Base-by-base conservation (phyloP, 2,888 invertebrate genomes). In the Drosophila kambysellisi region DNA sequence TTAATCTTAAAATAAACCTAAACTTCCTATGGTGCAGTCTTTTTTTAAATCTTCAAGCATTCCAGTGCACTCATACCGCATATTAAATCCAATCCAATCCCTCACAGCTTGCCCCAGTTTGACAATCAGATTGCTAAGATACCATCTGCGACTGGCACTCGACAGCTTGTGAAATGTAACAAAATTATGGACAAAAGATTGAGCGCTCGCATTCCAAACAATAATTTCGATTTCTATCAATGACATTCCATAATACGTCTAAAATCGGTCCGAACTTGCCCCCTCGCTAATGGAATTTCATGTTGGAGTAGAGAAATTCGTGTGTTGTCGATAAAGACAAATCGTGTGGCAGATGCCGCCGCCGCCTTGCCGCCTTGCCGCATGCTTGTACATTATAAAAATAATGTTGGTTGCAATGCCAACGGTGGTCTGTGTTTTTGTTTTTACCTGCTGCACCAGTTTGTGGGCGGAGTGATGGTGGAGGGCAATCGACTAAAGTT, bases 331-430 rank as follows among this genome's bases (percentile, higher is more conserved):
- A 84, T 90, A 80, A 74, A 83, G 70, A 86, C 73, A 88, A 84
- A 81, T 81, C 81, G 89, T 88, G 90, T 83, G 68, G 77, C 70
- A 74, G 76, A 72, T 81, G 73, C 46, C 85, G 70, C 58, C 69
- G 63, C 25, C 25, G 25, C 25, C 84, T 25, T 25, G 73, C 46
- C 85, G 70, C 58, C 69, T 61, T 70, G 64, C 68, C 58, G 83
- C 88, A 78, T 76, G 84, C 90, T 90, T 87, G 79, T 81, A 83
- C 87, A 85, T 89, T 85, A 85, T 90, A 89, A 89, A 25, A 85
- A 90, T 90, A 89, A 87, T 87, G 91, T 73, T 81, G 75, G 88
- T 80, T 89, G 89, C 85, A 89, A 79, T 88, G 73, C 89, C 88
- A 78, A 77, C 82, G 82, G 82, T 68, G 60, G 70, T 67, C 73